Evolutionary conservation across 2,888 invertebrate genomes (phyloP).

Genomic region (Drosophila anceps): DNA sequence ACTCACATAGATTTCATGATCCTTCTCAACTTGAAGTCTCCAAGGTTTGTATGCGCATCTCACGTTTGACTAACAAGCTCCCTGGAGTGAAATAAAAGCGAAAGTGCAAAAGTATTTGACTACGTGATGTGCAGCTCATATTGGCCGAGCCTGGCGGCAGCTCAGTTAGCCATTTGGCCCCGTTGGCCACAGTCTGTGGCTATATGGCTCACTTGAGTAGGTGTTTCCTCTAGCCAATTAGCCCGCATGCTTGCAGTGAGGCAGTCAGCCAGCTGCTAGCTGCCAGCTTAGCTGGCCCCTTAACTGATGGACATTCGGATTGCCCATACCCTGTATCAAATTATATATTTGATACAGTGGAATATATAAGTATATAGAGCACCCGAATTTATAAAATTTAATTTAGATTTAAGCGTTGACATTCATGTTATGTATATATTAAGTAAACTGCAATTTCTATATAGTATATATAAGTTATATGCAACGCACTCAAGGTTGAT

Average conservation of each 20-base stretch:
- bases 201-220: constrained; percentile 50
- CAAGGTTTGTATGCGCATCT: constrained; percentile 45
- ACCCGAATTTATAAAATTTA: too few relatives aligned
- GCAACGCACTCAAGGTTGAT: too few relatives aligned
- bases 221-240: constrained; percentile 55
- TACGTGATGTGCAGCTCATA: constrained; percentile 74
- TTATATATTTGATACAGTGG: background rate
- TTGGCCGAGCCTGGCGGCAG: constrained; percentile 26
- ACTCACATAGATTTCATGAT: constrained; percentile 27
- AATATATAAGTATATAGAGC: background rate
- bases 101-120: constrained; percentile 76
- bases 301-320: constrained; percentile 55
- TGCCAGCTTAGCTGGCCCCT: constrained; percentile 4
- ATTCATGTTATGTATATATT: too few relatives aligned
- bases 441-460: background rate
- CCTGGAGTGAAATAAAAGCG: constrained; percentile 82
- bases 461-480: too few relatives aligned
- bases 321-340: constrained; percentile 13
- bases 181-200: constrained; percentile 23
- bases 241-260: constrained; percentile 24
- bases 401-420: too few relatives aligned
- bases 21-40: constrained; percentile 43
- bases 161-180: constrained; percentile 21
- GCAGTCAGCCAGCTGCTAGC: constrained; percentile 10
- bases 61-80: constrained; percentile 82